Conservation (phyloP, 2,888 invertebrate species). For the Fragum sueziense region DNA sequence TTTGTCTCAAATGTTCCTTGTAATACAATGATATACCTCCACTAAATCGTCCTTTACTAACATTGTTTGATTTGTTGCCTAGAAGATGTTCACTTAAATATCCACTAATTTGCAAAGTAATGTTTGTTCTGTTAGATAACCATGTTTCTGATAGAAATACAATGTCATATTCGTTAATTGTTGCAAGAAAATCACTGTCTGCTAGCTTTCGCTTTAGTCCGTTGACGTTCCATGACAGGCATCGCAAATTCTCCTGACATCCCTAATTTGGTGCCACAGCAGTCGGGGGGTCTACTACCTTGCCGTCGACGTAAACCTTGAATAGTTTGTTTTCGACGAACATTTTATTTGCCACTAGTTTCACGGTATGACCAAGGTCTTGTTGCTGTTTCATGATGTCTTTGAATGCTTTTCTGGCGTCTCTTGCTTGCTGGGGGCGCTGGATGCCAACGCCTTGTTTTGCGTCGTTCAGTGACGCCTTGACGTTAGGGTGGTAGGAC, state of each 20-base stretch:
- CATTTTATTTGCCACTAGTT: background rate
- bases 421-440: constrained; percentile 5
- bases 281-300: background rate
- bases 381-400: too few species aligned
- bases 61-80: background rate
- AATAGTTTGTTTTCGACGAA: constrained; percentile 14
- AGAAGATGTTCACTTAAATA: background rate
- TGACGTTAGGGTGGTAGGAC: constrained; percentile 8
- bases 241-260: background rate
- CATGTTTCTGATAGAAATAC: constrained; percentile 10
- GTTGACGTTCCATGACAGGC: constrained; percentile 15
- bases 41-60: constrained; percentile 2
- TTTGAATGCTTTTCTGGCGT: constrained; percentile 19
- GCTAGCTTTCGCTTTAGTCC: background rate
- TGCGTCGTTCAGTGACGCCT: background rate
- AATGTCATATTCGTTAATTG: background rate
- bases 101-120: background rate
- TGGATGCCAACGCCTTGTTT: constrained; percentile 22
- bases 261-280: background rate
- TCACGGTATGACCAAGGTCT: background rate
- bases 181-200: background rate
- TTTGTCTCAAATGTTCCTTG: too few species aligned
- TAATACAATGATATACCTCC: too few species aligned
- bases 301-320: constrained; percentile 15
- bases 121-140: background rate